Evolutionary conservation across 2,888 invertebrate genomes (phyloP).

Genomic region (Trichopria drosophilae): DNA sequence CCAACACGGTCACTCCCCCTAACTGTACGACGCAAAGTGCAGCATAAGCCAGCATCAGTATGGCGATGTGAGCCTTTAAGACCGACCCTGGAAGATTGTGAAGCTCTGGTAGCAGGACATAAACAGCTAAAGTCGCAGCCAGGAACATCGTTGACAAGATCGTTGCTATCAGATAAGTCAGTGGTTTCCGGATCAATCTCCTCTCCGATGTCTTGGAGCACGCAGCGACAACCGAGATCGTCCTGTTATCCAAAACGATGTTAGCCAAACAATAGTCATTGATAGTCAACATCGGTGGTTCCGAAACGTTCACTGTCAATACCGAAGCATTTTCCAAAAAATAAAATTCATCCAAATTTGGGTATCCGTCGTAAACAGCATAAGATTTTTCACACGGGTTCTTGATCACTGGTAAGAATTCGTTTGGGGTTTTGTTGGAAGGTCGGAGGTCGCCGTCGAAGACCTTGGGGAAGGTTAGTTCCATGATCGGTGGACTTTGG

Average conservation of each 20-base stretch:
- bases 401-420: conserved; percentile 32
- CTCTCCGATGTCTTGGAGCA: conserved; percentile 33
- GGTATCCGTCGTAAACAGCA: conserved; percentile 28
- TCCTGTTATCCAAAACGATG: conserved; percentile 18
- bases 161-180: conserved; percentile 38
- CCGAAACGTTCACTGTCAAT: conserved; percentile 24
- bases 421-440: conserved; percentile 26
- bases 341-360: conserved; percentile 37
- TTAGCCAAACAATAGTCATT: conserved; percentile 41
- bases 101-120: conserved; percentile 47
- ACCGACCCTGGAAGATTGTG: conserved; percentile 50
- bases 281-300: conserved; percentile 5
- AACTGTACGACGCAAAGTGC: conserved; percentile 43
- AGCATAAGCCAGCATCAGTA: conserved; percentile 45
- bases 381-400: conserved; percentile 39
- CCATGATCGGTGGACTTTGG: conserved; percentile 4
- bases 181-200: too few species aligned
- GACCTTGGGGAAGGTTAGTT: conserved; percentile 30
- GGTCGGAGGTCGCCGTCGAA: conserved; percentile 26
- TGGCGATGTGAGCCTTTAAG: conserved; percentile 45
- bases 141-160: conserved; percentile 46
- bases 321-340: conserved; percentile 42
- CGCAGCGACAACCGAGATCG: conserved; percentile 30
- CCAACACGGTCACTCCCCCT: conserved; percentile 7
- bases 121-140: conserved; percentile 46